Percentiles rank a stretch among this genome's conserved stretches.
Conservation (phyloP, 2,113 vertebrate genomes). For the Poecilia latipinna region DNA sequence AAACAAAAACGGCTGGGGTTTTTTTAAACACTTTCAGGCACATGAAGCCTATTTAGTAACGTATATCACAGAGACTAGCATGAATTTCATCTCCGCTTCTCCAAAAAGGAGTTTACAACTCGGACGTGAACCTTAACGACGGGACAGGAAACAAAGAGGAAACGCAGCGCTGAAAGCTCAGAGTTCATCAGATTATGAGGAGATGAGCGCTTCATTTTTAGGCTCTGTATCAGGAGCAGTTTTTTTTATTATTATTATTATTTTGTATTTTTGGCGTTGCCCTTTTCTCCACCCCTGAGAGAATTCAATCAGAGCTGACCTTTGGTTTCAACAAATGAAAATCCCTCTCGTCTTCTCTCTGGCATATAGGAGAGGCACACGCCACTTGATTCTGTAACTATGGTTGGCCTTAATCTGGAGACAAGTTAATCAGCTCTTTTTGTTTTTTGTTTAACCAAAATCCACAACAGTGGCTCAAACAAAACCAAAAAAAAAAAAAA, state of each 20-base stretch:
- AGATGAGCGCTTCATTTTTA: neutral
- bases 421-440: constrained; percentile 15
- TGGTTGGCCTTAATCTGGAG: constrained; percentile 34
- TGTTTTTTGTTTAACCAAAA: neutral
- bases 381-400: constrained; percentile 17
- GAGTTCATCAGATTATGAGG: neutral
- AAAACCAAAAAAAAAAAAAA: neutral
- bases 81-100: constrained; percentile 37
- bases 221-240: constrained; percentile 7
- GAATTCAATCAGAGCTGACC: constrained; percentile 68
- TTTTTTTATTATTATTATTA: too few species aligned
- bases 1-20: neutral
- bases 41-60: constrained; percentile 45
- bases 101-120: constrained; percentile 23
- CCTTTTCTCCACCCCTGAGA: constrained; percentile 41
- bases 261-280: constrained; percentile 39
- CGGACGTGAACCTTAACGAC: constrained; percentile 28
- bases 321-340: constrained; percentile 67
- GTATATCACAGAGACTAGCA: constrained; percentile 37
- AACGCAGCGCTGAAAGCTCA: neutral
- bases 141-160: neutral
- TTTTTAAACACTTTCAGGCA: constrained; percentile 27
- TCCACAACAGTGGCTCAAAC: neutral
- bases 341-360: constrained; percentile 31
- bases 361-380: constrained; percentile 44